phyloP scores from a whole-genome alignment of 2,113 vertebrate genomes.

The Myotis brandtii region DNA sequence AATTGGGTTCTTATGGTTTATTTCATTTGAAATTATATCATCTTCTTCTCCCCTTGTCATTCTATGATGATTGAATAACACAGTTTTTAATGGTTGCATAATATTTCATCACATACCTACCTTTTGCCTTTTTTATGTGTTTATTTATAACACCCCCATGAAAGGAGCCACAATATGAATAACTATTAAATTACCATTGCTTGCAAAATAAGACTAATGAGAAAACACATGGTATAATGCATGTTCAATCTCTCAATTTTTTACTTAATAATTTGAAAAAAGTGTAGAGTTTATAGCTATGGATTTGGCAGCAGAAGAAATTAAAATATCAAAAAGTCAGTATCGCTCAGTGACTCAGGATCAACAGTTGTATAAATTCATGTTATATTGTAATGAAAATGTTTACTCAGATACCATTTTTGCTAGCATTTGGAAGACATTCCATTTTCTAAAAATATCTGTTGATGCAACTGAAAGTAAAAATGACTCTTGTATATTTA shows the following conservation, averaged over 20 bases:
- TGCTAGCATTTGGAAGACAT: not conserved
- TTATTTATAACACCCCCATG: not conserved
- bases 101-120: not conserved
- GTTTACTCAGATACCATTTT: not conserved
- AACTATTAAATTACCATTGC: not conserved
- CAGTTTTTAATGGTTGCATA: not conserved
- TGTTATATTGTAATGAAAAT: not conserved
- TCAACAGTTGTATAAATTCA: not conserved
- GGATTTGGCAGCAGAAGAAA: not conserved
- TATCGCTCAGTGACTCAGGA: not conserved
- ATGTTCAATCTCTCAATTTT: not conserved
- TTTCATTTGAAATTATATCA: slow-evolving; percentile 30
- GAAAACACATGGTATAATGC: not conserved
- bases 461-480: not conserved
- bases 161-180: not conserved
- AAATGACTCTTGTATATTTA: not conserved
- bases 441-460: not conserved
- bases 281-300: not conserved
- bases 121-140: not conserved
- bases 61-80: not conserved
- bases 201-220: slow-evolving; percentile 14
- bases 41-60: not conserved
- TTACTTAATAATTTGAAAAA: not conserved
- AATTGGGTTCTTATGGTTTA: not conserved
- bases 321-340: not conserved